Evolutionary conservation across 2,888 invertebrate genomes (phyloP), one percentile per base, ranked within the genome.

Genomic region (Lochmaea capreae): DNA sequence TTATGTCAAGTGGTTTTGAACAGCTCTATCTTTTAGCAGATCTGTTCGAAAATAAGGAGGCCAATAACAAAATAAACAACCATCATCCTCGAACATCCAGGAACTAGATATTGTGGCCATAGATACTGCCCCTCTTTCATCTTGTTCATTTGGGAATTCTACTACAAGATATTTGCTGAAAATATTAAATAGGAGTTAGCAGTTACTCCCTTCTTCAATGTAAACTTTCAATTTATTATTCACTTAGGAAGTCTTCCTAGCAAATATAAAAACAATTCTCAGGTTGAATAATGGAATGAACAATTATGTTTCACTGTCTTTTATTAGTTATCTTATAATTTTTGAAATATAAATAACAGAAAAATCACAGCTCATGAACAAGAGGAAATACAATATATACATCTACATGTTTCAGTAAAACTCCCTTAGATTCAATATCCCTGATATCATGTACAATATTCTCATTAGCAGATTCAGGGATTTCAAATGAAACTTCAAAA

Each of bases 401-500:
- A 39, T 67, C 43, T 67, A 22, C 0, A 58, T 43, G 18, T 12
- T 69, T 43, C 43, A 43, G 11, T 26, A 26, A 26, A 26, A 26
- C 26, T 26, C 26, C 26, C 26, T 26, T 26, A 26, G 26, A 26
- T 26, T 26, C 26, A 26, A 26, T 26, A 26, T 26, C 26, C 4
- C 26, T 26, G 26, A 26, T 26, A 26, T 26, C 26, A 26, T 26
- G 26, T 26, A 26, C 26, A 26, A 26, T 26, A 26, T 26, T 49
- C 11, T 62, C 49, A 62, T 18, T 39, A 46, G 61, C 14, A 43
- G 22, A 61, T 68, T 52, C 57, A 57, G 67, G 42, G 26, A 52
- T 67, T 58, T 69, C 46, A n/a, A 61, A 61, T 69, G 62, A 69
- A 69, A 70, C 70, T 58, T 70, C 63, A 52, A 63, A 70, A 42